Evolutionary conservation across 2,113 vertebrate species (phyloP), one percentile per base, ranked within the genome.

Genomic region (Archilochus colubris): DNA sequence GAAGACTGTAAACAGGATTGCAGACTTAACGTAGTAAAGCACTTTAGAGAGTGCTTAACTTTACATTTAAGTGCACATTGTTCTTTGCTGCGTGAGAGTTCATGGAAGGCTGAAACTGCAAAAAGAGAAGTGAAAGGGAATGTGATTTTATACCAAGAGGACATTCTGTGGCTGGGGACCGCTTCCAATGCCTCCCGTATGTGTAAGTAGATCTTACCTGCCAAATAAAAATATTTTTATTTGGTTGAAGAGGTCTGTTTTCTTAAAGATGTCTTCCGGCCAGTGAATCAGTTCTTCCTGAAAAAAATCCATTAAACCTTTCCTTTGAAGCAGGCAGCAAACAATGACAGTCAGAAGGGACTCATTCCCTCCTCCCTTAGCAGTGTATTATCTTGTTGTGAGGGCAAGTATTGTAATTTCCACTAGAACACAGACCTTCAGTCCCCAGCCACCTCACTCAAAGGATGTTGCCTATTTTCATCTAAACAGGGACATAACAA

Each of bases 81-180:
- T 75, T 7, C 58, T 75, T 88, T 80, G 62, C 28, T 80, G 16
- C 36, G 30, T 44, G 33, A 89, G 46, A 84, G 9, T 25, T 17
- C 50, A 14, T 8, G 23, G n/a, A 68, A 38, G 25, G 13, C 1
- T 82, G 64, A 28, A 62, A 67, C 20, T 74, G 40, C 62, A 62
- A 72, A 72, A 7, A 57, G 8, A 27, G 67, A 69, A 82, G 38
- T 30, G 44, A 17, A 76, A 87, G 22, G 25, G 51, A 88, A 73
- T 12, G 51, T 62, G 46, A 22, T 79, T 91, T 73, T 3, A 0
- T 58, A 44, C 10, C 1, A 20, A 59, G 54, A 36, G 20, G 1
- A 1, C 18, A 27, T 1, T 3, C 12, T 0, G 1, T 1, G 3
- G 2, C 3, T 36, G 10, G 14, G 15, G 10, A 38, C 11, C 4